Evolutionary conservation across 37 sponge, comb jelly and placozoan species (phyloP), one percentile per base, ranked within the genome.

Genomic region (Mnemiopsis leidyi): DNA sequence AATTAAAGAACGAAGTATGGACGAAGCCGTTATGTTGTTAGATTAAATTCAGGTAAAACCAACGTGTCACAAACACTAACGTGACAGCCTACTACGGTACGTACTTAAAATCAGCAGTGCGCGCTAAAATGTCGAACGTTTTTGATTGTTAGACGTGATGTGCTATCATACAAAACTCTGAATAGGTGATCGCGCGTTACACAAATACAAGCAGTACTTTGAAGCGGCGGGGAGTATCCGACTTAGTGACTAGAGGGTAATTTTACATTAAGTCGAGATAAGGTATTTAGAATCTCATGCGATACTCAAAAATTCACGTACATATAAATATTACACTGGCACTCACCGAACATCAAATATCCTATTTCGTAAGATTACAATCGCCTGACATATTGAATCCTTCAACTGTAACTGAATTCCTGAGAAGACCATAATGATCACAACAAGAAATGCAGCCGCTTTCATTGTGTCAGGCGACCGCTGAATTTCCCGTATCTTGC

Each of bases 311-410:
- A 48, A 69, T 69, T 23, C 73, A 69, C 24, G 29, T 69, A 25
- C 73, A 23, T 61, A 61, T 21, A 61, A 21, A 21, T 21, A 9
- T 28, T 69, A 33, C 32, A 33, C 79, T 39, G 24, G 32, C 0
- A 85, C 26, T 20, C 21, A 85, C 90, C 90, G 32, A 1, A 37
- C 61, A 18, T 85, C 90, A 39, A 85, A 85, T 18, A 85, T 39
- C 16, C 61, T 28, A 40, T 38, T 85, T 26, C 61, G 40, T 26
- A 85, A 37, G n/a, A 85, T 0, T 0, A 85, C 36, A 26, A 85
- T 37, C 16, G 90, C 90, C 29, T 85, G 90, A 39, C 90, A 85
- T 85, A 85, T 85, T 13, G 90, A 85, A 36, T 85, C 90, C 29
- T 85, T 85, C 0, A 85, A 25, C 61, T 85, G 90, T 39, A 85